Percentiles rank a stretch among this genome's conserved stretches.
Conservation (phyloP, 2,797 vertebrate genomes). For the Oreochromis mossambicus region DNA sequence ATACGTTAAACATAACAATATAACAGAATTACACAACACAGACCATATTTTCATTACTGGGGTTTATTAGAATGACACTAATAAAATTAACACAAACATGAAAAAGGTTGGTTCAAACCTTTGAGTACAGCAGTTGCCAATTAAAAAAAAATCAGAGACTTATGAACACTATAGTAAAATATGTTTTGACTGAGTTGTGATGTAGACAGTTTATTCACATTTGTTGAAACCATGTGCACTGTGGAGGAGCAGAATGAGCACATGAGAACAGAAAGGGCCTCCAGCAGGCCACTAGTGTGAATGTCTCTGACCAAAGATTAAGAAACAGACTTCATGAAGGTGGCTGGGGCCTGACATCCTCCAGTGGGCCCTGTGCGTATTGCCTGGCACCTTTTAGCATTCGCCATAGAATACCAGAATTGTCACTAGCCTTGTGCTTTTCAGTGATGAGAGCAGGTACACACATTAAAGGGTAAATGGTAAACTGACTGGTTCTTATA, state of each 20-base stretch:
- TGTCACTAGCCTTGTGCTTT: background rate
- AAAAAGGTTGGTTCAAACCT: slow-evolving; percentile 7
- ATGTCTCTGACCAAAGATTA: background rate
- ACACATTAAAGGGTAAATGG: background rate
- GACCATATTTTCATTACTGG: background rate
- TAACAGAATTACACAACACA: background rate
- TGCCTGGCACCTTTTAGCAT: background rate
- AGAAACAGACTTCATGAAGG: background rate
- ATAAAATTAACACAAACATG: slow-evolving; percentile 19
- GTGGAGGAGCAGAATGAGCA: background rate
- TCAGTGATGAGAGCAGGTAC: background rate
- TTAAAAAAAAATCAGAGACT: background rate
- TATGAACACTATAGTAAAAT: slow-evolving; percentile 7
- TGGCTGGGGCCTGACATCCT: background rate
- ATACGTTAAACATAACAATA: background rate
- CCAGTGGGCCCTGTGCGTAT: background rate
- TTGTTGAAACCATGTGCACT: background rate
- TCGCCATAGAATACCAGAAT: background rate
- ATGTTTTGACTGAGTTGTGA: slow-evolving; percentile 7
- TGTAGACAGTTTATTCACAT: background rate
- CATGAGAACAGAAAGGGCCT: background rate
- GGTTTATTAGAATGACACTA: slow-evolving; percentile 43
- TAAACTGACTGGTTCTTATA: background rate
- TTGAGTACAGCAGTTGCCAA: slow-evolving; percentile 9
- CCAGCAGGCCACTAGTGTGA: background rate